Evolutionary conservation across 1,140 invertebrate species (phyloP).

Genomic region (Atta colombica): DNA sequence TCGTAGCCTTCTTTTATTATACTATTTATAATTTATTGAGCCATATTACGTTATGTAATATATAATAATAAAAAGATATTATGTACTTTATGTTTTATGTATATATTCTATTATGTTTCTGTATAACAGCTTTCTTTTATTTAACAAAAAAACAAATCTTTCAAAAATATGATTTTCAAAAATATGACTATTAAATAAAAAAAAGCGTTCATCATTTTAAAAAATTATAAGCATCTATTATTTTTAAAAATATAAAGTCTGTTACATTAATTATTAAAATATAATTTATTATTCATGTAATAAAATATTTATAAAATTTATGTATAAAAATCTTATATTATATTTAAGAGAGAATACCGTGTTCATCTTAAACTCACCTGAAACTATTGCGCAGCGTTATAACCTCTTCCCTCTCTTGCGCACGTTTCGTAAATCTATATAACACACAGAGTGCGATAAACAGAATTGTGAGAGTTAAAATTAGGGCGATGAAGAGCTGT

Average conservation of each 20-base stretch:
- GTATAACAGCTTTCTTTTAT: neutral
- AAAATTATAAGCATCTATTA: neutral
- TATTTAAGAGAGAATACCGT: neutral
- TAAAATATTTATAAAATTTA: neutral
- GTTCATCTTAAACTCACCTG: constrained; percentile 86
- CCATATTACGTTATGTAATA: neutral
- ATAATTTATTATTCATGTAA: constrained; percentile 1
- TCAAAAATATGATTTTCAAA: neutral
- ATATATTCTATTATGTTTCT: neutral
- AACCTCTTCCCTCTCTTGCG: constrained; percentile 91
- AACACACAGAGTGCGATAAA: constrained; percentile 90
- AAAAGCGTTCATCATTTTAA: neutral
- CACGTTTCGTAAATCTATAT: constrained; percentile 91
- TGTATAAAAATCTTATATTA: neutral
- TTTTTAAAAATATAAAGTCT: neutral
- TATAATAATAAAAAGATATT: neutral
- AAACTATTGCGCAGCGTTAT: constrained; percentile 90
- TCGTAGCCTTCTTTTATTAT: too few species aligned
- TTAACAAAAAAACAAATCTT: neutral
- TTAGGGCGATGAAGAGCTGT: constrained; percentile 88
- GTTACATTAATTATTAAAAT: constrained; percentile 10
- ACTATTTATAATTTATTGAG: too few species aligned
- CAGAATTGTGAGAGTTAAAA: constrained; percentile 89
- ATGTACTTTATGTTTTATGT: neutral
- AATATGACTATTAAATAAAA: neutral